These are phyloP conservation scores for Circaetus cinerascens DNA, from an alignment of 2,113 vertebrate species.

Conservation along the genomic window DNA sequence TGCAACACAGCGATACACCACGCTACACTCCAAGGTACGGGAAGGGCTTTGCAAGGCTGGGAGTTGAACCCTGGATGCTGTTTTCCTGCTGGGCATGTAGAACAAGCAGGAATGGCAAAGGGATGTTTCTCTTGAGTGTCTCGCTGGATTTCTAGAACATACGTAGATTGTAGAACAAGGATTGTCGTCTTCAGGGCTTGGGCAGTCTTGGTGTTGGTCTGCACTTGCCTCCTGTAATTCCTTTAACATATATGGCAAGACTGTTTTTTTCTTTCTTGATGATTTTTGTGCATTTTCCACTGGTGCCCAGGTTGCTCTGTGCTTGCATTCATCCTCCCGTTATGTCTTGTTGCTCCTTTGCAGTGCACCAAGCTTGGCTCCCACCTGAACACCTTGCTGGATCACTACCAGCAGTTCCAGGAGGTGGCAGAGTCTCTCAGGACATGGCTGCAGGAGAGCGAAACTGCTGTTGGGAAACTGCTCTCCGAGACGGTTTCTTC, in stretches of 20 bases:
- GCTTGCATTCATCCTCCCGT: accelerated
- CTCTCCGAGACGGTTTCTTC: slow-evolving; percentile 79
- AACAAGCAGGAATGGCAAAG: background rate
- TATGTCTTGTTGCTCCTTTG: background rate
- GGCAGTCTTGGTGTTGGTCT: background rate
- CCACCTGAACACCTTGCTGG: slow-evolving; percentile 82
- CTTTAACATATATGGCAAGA: background rate
- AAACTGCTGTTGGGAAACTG: slow-evolving; percentile 75
- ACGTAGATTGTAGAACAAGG: accelerated
- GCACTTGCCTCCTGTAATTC: background rate
- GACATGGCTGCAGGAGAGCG: slow-evolving; percentile 85
- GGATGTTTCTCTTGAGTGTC: background rate
- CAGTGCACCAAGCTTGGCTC: slow-evolving; percentile 87
- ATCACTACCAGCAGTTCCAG: slow-evolving; percentile 91
- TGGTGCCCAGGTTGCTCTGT: accelerated
- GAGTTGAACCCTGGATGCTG: background rate
- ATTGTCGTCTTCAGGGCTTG: background rate
- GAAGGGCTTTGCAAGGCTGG: background rate
- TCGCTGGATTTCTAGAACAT: background rate
- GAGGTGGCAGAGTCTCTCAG: slow-evolving; percentile 81
- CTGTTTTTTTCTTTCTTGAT: background rate
- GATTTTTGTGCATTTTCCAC: background rate
- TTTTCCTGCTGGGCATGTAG: accelerated
- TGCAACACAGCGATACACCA: slow-evolving; percentile 82
- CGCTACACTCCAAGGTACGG: slow-evolving; percentile 86